These are phyloP conservation scores for Marisa cornuarietis DNA, from an alignment of 1,140 invertebrate genomes.

Conservation along the genomic window DNA sequence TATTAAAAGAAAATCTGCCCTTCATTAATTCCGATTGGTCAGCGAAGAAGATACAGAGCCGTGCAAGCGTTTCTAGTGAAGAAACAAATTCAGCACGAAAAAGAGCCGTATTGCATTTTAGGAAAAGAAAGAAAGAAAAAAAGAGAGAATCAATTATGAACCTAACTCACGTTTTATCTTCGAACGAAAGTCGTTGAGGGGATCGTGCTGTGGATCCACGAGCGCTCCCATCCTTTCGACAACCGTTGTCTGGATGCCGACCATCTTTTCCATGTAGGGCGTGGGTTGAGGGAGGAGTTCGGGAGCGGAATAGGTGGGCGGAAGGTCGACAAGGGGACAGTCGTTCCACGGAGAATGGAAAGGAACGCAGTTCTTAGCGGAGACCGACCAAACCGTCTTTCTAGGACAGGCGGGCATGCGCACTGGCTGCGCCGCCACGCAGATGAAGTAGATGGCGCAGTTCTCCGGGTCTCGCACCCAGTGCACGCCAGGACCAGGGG, in stretches of 20 bases:
- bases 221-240: conserved; percentile 19
- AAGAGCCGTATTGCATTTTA: too few relatives aligned
- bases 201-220: conserved; percentile 7
- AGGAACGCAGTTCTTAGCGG: conserved; percentile 21
- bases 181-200: not conserved
- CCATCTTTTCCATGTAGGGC: not conserved
- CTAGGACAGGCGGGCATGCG: conserved; percentile 20
- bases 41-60: too few relatives aligned
- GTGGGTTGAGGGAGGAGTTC: not conserved
- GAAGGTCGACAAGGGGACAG: not conserved
- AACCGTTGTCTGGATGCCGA: conserved; percentile 3
- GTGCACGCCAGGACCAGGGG: conserved; percentile 8
- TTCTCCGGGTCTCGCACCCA: conserved; percentile 23
- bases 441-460: conserved; percentile 24
- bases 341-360: conserved; percentile 20
- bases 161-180: conserved; percentile 14
- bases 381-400: conserved; percentile 18
- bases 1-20: too few relatives aligned
- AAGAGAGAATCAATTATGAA: not conserved
- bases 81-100: too few relatives aligned
- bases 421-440: conserved; percentile 14
- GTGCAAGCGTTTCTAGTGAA: too few relatives aligned
- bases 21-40: too few relatives aligned
- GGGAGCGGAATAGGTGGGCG: not conserved
- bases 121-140: too few relatives aligned